Conservation (phyloP, 2,113 vertebrate genomes). For the Pitta sordida region DNA sequence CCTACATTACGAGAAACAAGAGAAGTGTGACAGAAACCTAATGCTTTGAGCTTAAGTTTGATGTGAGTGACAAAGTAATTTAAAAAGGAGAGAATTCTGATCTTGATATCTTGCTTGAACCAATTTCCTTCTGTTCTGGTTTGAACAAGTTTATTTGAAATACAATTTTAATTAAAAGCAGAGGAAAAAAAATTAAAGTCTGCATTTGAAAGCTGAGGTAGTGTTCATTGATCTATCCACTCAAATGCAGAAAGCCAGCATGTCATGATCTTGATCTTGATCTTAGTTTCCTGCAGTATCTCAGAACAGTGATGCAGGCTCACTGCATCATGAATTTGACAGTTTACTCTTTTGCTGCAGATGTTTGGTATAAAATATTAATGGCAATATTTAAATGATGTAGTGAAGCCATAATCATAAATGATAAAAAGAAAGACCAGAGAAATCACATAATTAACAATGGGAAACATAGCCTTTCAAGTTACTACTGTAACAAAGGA, state of each 20-base stretch:
- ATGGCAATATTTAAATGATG: conserved; percentile 22
- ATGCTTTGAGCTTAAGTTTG: conserved; percentile 59
- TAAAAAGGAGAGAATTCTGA: conserved; percentile 47
- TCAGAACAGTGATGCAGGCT: not conserved
- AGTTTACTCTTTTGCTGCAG: not conserved
- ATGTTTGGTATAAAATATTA: conserved; percentile 23
- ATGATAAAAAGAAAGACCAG: not conserved
- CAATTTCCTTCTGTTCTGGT: too few relatives aligned
- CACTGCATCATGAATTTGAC: not conserved
- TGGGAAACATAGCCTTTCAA: not conserved
- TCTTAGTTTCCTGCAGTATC: not conserved
- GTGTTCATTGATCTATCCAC: not conserved
- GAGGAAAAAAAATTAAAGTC: not conserved
- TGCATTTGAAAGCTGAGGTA: not conserved
- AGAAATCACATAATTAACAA: not conserved
- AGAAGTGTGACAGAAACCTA: conserved; percentile 49
- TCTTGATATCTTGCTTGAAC: conserved; percentile 43
- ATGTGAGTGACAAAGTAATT: conserved; percentile 58
- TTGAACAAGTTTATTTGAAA: conserved; percentile 27
- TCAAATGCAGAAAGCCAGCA: not conserved
- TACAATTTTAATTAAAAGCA: conserved; percentile 24
- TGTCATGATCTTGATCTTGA: not conserved
- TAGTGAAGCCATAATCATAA: not conserved
- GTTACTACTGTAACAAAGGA: not conserved
- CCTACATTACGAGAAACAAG: conserved; percentile 55